A percentile compares a stretch with the other conserved stretches of the same genome.
Conservation (phyloP, 2,888 invertebrate species). For the Tuta absoluta region DNA sequence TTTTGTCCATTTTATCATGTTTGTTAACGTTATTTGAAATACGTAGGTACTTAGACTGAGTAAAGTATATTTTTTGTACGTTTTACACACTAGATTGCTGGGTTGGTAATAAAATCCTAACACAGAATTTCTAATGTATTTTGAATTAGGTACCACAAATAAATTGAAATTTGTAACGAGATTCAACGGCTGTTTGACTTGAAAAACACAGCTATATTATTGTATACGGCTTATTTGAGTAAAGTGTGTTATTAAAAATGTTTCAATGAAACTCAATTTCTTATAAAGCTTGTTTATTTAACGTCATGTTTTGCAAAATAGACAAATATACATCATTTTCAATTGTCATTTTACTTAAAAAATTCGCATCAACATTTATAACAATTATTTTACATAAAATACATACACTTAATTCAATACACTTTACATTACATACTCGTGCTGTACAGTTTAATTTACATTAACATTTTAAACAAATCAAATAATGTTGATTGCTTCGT, state of each 20-base stretch:
- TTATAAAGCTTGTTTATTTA: slow-evolving; percentile 81
- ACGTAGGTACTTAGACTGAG: too few relatives aligned
- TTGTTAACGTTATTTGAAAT: too few relatives aligned
- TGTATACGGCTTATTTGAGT: not conserved
- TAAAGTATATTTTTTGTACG: too few relatives aligned
- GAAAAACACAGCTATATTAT: too few relatives aligned
- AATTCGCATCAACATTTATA: slow-evolving; percentile 77
- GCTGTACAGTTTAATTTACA: slow-evolving; percentile 35
- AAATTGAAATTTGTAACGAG: too few relatives aligned
- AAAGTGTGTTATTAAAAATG: not conserved
- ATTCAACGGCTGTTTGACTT: too few relatives aligned
- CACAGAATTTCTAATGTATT: too few relatives aligned
- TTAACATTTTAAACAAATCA: slow-evolving; percentile 17
- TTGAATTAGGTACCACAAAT: too few relatives aligned
- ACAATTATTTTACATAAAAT: slow-evolving; percentile 69
- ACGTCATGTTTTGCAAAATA: slow-evolving; percentile 81
- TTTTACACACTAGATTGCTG: too few relatives aligned
- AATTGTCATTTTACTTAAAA: slow-evolving; percentile 74
- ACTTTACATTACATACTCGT: slow-evolving; percentile 41
- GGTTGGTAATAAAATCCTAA: too few relatives aligned
- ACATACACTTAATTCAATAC: slow-evolving; percentile 53
- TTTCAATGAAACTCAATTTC: slow-evolving; percentile 33
- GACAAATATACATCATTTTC: slow-evolving; percentile 77
- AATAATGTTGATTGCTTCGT: slow-evolving; percentile 20
- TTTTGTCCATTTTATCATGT: too few relatives aligned